phyloP scores from a whole-genome alignment of 1,140 invertebrate species.

The Helicorthomorpha holstii region DNA sequence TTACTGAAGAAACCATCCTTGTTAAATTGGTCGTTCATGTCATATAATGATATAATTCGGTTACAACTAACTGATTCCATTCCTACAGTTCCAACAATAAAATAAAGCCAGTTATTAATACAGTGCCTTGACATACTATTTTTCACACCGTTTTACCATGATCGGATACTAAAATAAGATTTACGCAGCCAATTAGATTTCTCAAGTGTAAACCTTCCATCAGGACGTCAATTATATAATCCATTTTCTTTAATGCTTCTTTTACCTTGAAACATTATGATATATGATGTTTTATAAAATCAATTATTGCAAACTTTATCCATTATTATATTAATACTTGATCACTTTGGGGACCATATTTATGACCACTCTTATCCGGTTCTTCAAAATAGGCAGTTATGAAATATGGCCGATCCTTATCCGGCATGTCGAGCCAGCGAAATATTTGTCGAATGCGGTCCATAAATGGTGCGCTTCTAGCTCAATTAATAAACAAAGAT shows the following conservation, averaged over 20 bases:
- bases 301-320: not conserved
- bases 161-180: slow-evolving; percentile 18
- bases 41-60: too few relatives aligned
- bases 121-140: too few relatives aligned
- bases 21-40: too few relatives aligned
- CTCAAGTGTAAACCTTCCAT: slow-evolving; percentile 13
- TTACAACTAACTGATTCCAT: too few relatives aligned
- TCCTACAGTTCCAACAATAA: too few relatives aligned
- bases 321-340: slow-evolving; percentile 3
- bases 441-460: slow-evolving; percentile 39
- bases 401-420: slow-evolving; percentile 3
- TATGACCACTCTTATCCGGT: slow-evolving; percentile 15
- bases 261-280: slow-evolving; percentile 9
- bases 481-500: not conserved
- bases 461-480: slow-evolving; percentile 24
- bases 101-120: too few relatives aligned
- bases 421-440: slow-evolving; percentile 35
- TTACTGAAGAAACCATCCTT: too few relatives aligned
- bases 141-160: too few relatives aligned
- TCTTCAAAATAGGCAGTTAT: slow-evolving; percentile 14
- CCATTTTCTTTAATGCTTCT: slow-evolving; percentile 10
- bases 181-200: slow-evolving; percentile 17
- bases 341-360: slow-evolving; percentile 12
- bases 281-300: not conserved
- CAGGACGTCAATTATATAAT: slow-evolving; percentile 14